A percentile compares a stretch with the other conserved stretches of the same genome.
Evolutionary conservation across 2,888 invertebrate species (phyloP).

Genomic region (Clitarchus hookeri): DNA sequence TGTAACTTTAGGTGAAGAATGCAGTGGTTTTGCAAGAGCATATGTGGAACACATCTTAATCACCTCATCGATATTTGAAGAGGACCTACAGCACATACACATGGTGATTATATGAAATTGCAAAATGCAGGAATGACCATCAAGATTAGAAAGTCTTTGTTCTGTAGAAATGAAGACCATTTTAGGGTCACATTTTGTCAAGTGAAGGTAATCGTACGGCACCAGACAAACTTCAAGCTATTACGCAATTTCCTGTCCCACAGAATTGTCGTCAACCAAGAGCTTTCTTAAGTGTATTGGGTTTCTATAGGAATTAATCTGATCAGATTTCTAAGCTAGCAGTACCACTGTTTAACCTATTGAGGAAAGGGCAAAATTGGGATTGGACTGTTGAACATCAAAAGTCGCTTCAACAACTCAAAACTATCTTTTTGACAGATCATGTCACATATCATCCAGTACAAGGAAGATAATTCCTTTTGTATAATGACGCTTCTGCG

Average conservation of each 20-base stretch:
- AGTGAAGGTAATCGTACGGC: neutral
- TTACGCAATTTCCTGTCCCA: neutral
- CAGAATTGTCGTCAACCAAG: neutral
- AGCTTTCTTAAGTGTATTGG: conserved; percentile 15
- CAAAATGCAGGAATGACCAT: neutral
- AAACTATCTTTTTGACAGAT: conserved; percentile 16
- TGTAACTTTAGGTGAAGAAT: neutral
- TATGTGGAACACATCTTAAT: conserved; percentile 20
- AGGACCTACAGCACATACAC: neutral
- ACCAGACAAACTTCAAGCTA: neutral
- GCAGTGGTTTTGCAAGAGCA: neutral
- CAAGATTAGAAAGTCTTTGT: conserved; percentile 24
- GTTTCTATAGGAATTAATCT: neutral
- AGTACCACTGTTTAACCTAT: neutral
- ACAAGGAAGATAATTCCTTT: neutral
- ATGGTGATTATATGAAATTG: neutral
- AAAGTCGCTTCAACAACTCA: neutral
- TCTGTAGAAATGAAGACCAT: neutral
- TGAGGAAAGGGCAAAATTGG: neutral
- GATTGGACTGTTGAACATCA: neutral
- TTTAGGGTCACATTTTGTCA: conserved; percentile 20
- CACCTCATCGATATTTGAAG: neutral
- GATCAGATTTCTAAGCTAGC: neutral
- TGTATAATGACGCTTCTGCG: neutral
- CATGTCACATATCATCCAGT: neutral